Base-by-base conservation (phyloP, 2,113 vertebrate species). In the Heteronetta atricapilla region DNA sequence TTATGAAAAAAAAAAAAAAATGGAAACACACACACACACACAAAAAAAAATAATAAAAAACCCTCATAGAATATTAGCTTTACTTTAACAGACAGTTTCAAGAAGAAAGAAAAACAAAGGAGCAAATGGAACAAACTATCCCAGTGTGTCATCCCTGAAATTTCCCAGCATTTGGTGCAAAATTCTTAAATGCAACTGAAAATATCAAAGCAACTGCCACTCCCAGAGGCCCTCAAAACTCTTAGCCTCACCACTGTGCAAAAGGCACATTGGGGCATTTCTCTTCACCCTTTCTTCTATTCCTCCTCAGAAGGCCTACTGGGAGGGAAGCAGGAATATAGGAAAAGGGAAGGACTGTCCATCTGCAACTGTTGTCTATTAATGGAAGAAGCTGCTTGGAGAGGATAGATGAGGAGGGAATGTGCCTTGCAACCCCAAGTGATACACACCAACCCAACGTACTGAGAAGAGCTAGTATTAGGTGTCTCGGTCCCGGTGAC, bases 361-460 rank as follows among this genome's bases (percentile, higher is more conserved):
- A 34, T 64, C 33, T 82, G 44, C 48, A 73, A 33, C 20, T 19
- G 10, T 56, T 82, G 25, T 23, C 13, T 46, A 34, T 10, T 48
- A 46, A 81, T 18, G 34, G 34, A 74, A 86, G 70, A 70, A 4
- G 8, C 15, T 82, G 10, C 22, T 42, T 20, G n/a, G 53, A 26
- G 70, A 69, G 12, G 8, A 40, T 7, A 55, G 20, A 38, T 16
- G 5, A 79, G 31, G 22, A 52, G 7, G 70, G 10, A 26, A 29
- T 23, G 31, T 83, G 20, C 33, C 13, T 90, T 1, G 0, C 28
- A 72, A 4, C 7, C 8, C 8, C 77, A 66, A 72, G 14, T 2
- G 2, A 8, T 38, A 6, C 10, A 33, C 15, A 58, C 10, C 42
- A 44, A 44, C n/a, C 5, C 0, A 0, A 62, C 38, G 18, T 64